Percentiles rank a stretch among this genome's conserved stretches.
These are phyloP conservation scores for Ptiloglossa arizonensis DNA, from an alignment of 1,140 invertebrate species.

Conservation along the genomic window DNA sequence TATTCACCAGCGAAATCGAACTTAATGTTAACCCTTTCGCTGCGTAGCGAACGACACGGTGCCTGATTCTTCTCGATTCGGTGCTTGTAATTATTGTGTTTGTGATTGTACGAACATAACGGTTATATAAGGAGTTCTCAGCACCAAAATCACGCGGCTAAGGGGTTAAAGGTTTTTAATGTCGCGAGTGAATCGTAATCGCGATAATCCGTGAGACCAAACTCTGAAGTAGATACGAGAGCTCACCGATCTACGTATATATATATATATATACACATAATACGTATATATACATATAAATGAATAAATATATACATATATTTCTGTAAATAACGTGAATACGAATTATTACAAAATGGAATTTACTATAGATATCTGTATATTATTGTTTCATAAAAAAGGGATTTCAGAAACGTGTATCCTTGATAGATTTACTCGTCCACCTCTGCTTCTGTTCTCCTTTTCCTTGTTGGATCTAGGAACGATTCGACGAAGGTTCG, in stretches of 20 bases:
- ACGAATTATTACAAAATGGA: conserved; percentile 68
- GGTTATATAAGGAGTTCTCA: too few species aligned
- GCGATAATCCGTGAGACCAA: conserved; percentile 62
- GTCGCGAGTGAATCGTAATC: conserved; percentile 28
- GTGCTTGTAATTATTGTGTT: too few species aligned
- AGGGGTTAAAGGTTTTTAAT: conserved; percentile 40
- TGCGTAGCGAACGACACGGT: too few species aligned
- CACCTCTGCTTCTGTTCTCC: not conserved
- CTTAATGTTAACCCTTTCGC: not conserved
- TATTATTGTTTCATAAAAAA: conserved; percentile 73
- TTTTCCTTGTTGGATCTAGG: not conserved
- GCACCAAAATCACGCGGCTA: too few species aligned
- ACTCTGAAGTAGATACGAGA: conserved; percentile 44
- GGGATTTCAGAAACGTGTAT: conserved; percentile 21
- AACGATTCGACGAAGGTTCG: too few species aligned
- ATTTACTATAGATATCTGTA: conserved; percentile 73
- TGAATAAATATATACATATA: conserved; percentile 57
- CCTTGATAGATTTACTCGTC: not conserved
- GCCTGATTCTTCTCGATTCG: too few species aligned
- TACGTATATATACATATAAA: conserved; percentile 29
- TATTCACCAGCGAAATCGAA: conserved; percentile 20
- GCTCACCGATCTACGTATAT: conserved; percentile 50
- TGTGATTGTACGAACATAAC: too few species aligned
- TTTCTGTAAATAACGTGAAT: conserved; percentile 70
- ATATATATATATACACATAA: conserved; percentile 37